Conservation (phyloP, 2,113 vertebrate species). For the Protobothrops flavoviridis region DNA sequence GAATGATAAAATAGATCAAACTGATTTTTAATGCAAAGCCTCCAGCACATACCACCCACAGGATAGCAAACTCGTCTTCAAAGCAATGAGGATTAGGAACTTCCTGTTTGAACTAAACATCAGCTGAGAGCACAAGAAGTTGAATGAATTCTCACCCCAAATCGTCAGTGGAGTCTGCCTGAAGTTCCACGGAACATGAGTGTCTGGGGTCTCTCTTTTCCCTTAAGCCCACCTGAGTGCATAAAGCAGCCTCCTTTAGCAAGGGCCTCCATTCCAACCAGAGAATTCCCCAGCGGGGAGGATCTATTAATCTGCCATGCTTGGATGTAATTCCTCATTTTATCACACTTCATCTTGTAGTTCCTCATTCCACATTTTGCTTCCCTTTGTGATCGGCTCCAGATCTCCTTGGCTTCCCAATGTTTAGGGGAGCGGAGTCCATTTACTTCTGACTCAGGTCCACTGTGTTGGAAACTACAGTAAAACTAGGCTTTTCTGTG, state of each 20-base stretch:
- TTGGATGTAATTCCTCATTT: constrained; percentile 19
- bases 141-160: not conserved
- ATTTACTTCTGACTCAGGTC: not conserved
- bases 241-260: not conserved
- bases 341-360: constrained; percentile 15
- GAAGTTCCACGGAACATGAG: not conserved
- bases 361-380: not conserved
- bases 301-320: not conserved
- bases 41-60: not conserved
- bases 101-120: not conserved
- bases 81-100: not conserved
- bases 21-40: not conserved
- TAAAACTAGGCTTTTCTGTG: not conserved
- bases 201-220: not conserved
- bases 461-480: not conserved
- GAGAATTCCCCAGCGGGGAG: not conserved
- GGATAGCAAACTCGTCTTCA: not conserved
- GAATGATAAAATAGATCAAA: not conserved
- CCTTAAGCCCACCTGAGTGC: not conserved
- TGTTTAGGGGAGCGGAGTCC: not conserved
- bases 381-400: not conserved
- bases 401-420: not conserved
- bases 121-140: not conserved
- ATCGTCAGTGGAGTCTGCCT: not conserved
- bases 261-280: not conserved